Percentiles rank a stretch among this genome's conserved stretches.
Conservation (phyloP, 2,797 vertebrate genomes). For the Acestrorhynchus altus region DNA sequence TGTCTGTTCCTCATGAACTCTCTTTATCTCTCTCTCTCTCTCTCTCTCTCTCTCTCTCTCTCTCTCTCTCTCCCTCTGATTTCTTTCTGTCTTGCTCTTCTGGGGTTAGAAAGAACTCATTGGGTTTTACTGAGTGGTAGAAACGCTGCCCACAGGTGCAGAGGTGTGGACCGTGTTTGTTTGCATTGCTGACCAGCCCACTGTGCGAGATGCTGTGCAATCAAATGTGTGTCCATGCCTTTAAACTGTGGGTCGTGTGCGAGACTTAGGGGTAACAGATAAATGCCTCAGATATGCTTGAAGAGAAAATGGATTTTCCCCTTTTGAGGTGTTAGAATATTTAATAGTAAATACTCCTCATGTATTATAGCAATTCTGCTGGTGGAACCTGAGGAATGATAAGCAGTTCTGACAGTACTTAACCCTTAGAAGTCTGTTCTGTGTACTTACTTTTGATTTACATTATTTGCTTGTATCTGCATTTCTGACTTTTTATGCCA, state of each 20-base stretch:
- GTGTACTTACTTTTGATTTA: too few relatives aligned
- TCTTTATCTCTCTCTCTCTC: conserved; percentile 58
- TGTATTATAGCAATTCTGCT: too few relatives aligned
- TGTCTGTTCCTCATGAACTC: conserved; percentile 57
- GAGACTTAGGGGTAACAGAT: conserved; percentile 15
- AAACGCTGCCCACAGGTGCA: conserved; percentile 10
- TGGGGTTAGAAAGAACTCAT: conserved; percentile 73
- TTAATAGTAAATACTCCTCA: not conserved
- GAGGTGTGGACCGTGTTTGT: conserved; percentile 23
- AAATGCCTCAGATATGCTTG: conserved; percentile 20
- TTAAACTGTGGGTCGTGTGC: conserved; percentile 42
- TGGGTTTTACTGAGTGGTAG: conserved; percentile 74
- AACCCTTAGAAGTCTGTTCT: not conserved
- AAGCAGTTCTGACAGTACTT: not conserved
- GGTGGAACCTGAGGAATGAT: not conserved
- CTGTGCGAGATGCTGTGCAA: conserved; percentile 61
- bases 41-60: conserved; percentile 23
- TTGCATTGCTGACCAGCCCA: conserved; percentile 41
- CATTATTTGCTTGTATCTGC: too few relatives aligned
- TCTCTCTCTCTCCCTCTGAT: conserved; percentile 68
- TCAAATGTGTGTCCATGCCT: conserved; percentile 37
- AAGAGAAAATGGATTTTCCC: conserved; percentile 5
- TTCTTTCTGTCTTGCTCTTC: conserved; percentile 67
- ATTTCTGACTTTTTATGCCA: too few relatives aligned
- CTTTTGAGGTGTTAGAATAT: not conserved